Conservation (phyloP, 1,140 invertebrate species). For the Drosophila lacteicornis region DNA sequence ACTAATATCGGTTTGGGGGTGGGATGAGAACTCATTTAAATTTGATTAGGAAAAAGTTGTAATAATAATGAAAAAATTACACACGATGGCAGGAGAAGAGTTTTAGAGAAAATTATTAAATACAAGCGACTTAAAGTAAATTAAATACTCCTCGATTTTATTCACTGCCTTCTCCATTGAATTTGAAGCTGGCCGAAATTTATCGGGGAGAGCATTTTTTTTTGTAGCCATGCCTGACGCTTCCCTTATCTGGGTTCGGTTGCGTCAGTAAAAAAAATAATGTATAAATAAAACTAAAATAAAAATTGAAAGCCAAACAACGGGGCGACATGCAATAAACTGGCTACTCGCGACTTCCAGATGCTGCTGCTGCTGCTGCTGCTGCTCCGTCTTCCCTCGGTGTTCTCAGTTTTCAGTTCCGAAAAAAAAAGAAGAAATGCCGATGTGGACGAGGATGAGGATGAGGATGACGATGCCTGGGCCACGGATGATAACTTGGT, state of each 20-base stretch:
- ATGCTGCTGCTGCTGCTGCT: not conserved
- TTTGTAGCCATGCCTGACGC: conserved; percentile 27
- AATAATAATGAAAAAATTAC: no score
- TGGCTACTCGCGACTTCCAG: conserved; percentile 53
- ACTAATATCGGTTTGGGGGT: no score
- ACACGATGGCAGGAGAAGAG: no score
- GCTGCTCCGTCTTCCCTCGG: no score
- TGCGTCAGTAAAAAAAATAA: conserved; percentile 47
- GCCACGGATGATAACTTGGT: conserved; percentile 69
- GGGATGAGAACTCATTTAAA: no score
- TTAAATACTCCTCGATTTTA: no score
- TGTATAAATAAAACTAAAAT: conserved; percentile 74
- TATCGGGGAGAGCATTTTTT: not conserved
- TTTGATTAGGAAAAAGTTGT: no score
- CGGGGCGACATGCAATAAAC: conserved; percentile 78
- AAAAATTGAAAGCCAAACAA: conserved; percentile 81
- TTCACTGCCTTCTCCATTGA: no score
- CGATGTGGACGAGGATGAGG: conserved; percentile 19
- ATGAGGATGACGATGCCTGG: conserved; percentile 49
- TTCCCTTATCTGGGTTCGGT: conserved; percentile 35
- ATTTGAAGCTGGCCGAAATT: no score
- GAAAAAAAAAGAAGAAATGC: conserved; percentile 4
- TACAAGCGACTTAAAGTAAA: no score
- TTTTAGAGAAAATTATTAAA: no score
- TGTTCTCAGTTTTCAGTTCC: conserved; percentile 1